These are phyloP conservation scores for Xylota sylvarum DNA, from an alignment of 2,888 invertebrate genomes.

Conservation along the genomic window DNA sequence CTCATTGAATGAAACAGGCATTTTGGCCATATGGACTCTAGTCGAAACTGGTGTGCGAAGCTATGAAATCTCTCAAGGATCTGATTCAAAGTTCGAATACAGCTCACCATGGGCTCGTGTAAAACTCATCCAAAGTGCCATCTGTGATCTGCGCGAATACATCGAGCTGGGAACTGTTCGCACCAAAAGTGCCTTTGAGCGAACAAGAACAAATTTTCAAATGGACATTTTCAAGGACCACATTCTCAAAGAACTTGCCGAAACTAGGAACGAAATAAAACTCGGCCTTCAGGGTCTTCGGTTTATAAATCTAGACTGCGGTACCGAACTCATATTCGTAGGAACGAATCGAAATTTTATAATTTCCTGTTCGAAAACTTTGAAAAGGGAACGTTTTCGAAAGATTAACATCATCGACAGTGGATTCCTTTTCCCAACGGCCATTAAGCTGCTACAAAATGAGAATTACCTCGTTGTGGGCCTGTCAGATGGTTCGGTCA, in stretches of 20 bases:
- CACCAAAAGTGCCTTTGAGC: conserved; percentile 81
- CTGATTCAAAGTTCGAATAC: conserved; percentile 79
- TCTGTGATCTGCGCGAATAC: conserved; percentile 81
- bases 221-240: conserved; percentile 83
- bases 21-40: conserved; percentile 85
- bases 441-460: conserved; percentile 81
- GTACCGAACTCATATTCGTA: conserved; percentile 81
- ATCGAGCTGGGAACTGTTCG: conserved; percentile 79
- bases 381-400: conserved; percentile 81
- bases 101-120: conserved; percentile 84
- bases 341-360: conserved; percentile 84
- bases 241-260: conserved; percentile 82
- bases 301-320: conserved; percentile 82
- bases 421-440: conserved; percentile 82
- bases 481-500: conserved; percentile 83
- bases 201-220: conserved; percentile 83
- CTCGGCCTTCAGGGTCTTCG: conserved; percentile 81
- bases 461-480: conserved; percentile 83
- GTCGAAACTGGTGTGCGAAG: conserved; percentile 79
- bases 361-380: conserved; percentile 82
- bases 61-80: conserved; percentile 23
- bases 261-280: conserved; percentile 78
- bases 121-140: conserved; percentile 83
- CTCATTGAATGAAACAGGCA: conserved; percentile 84
- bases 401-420: conserved; percentile 82